A percentile compares a stretch with the other conserved stretches of the same genome.
phyloP scores from a whole-genome alignment of 1,140 invertebrate genomes.

The Drosophila funebris region DNA sequence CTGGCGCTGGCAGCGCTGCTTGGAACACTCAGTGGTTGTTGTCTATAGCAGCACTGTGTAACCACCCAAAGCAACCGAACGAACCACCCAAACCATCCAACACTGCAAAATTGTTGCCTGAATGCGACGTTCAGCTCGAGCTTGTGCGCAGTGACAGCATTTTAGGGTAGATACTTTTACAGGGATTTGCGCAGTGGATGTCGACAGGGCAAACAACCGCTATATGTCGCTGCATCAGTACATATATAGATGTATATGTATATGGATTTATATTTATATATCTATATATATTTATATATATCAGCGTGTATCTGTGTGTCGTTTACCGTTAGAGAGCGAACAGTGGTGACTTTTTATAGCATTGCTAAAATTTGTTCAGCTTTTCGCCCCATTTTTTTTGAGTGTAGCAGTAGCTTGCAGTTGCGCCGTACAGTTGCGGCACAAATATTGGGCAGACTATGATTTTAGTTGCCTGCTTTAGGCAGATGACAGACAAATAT shows the following conservation, averaged over 20 bases:
- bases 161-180: conserved; percentile 83
- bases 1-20: conserved; percentile 41
- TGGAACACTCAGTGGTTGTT: conserved; percentile 28
- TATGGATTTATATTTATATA: not conserved
- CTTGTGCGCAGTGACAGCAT: conserved; percentile 82
- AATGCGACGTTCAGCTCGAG: conserved; percentile 46
- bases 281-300: too few relatives aligned
- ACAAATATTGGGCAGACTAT: not conserved
- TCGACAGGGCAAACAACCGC: conserved; percentile 52
- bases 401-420: conserved; percentile 55
- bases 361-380: not conserved
- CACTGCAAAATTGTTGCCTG: conserved; percentile 38
- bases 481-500: not conserved
- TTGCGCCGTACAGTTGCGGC: conserved; percentile 56
- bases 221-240: conserved; percentile 23
- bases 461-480: not conserved
- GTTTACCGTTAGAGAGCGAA: conserved; percentile 58
- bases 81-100: conserved; percentile 39
- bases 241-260: not conserved
- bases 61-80: conserved; percentile 45
- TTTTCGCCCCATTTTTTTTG: conserved; percentile 40
- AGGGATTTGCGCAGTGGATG: conserved; percentile 81
- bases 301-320: conserved; percentile 6
- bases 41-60: conserved; percentile 26
- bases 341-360: conserved; percentile 73